Percentiles rank a stretch among this genome's conserved stretches.
Conservation (phyloP, 2,797 vertebrate genomes). For the Accipiter superciliosus region DNA sequence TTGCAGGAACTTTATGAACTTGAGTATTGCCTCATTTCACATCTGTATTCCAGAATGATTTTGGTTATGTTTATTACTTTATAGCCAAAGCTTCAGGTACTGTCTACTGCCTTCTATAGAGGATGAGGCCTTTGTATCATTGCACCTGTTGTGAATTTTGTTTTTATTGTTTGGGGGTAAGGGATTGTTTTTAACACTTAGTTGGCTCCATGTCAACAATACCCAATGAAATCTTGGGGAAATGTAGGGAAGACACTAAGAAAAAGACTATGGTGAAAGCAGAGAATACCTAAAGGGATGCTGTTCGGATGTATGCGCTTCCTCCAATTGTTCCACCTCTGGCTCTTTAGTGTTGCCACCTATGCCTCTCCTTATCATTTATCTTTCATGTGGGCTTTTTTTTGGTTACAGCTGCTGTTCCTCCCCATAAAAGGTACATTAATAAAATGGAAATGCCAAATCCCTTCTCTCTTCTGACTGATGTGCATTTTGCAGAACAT, state of each 20-base stretch:
- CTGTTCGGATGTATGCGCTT: background rate
- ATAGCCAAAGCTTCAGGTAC: background rate
- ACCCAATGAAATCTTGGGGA: background rate
- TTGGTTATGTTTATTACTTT: background rate
- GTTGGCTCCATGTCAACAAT: background rate
- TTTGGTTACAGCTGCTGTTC: background rate
- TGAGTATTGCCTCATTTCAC: background rate
- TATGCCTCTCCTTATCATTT: background rate
- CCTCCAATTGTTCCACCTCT: background rate
- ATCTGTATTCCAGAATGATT: background rate
- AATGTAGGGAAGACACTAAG: background rate
- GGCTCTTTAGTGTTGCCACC: background rate
- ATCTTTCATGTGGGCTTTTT: background rate
- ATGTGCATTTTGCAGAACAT: background rate
- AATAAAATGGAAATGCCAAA: background rate
- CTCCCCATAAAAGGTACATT: background rate
- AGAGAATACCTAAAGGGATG: slow-evolving; percentile 17
- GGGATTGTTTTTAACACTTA: background rate
- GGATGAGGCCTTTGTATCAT: background rate
- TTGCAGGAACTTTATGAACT: background rate
- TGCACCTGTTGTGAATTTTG: slow-evolving; percentile 8
- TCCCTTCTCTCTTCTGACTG: background rate
- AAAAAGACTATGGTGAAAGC: slow-evolving; percentile 2
- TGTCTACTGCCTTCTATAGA: background rate
- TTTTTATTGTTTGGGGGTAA: background rate